Percentiles rank a stretch among this genome's conserved stretches.
Evolutionary conservation across 2,797 vertebrate genomes (phyloP).

Genomic region (Spinibarbus caldwelli): DNA sequence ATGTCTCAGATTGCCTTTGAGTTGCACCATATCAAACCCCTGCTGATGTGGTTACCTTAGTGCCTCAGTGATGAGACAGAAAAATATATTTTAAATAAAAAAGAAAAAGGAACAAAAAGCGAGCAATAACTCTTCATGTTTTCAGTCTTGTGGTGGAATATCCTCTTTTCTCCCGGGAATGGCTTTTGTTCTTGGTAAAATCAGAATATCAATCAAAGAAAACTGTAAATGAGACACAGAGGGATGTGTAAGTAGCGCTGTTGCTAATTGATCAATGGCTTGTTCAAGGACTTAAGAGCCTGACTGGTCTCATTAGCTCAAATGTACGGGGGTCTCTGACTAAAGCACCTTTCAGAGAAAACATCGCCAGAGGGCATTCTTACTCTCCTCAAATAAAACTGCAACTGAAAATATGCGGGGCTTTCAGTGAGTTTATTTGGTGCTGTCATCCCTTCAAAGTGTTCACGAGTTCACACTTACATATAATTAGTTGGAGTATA

Average conservation of each 20-base stretch:
- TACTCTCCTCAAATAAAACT: slow-evolving; percentile 40
- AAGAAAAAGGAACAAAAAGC: slow-evolving; percentile 50
- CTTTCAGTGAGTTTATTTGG: slow-evolving; percentile 63
- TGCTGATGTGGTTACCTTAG: slow-evolving; percentile 67
- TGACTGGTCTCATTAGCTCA: slow-evolving; percentile 75
- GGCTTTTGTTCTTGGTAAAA: slow-evolving; percentile 74
- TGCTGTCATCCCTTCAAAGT: slow-evolving; percentile 63
- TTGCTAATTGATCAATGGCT: slow-evolving; percentile 79
- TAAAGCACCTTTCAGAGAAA: slow-evolving; percentile 61
- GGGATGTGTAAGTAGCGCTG: slow-evolving; percentile 71
- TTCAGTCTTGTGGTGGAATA: slow-evolving; percentile 64
- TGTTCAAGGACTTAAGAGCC: slow-evolving; percentile 79
- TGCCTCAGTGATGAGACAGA: slow-evolving; percentile 63
- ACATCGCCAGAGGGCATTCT: slow-evolving; percentile 67
- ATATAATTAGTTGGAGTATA: too few species aligned
- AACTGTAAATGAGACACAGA: slow-evolving; percentile 81
- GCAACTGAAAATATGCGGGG: slow-evolving; percentile 63
- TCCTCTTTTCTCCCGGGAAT: slow-evolving; percentile 68
- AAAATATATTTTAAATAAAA: slow-evolving; percentile 45
- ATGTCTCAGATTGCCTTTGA: slow-evolving; percentile 68
- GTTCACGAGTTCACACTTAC: too few species aligned
- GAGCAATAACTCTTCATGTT: slow-evolving; percentile 70
- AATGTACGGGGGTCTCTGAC: slow-evolving; percentile 69
- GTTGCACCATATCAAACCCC: slow-evolving; percentile 71
- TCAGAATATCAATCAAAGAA: slow-evolving; percentile 78